phyloP scores from a whole-genome alignment of 1,140 invertebrate genomes.

The Ceratosolen solmsi region DNA sequence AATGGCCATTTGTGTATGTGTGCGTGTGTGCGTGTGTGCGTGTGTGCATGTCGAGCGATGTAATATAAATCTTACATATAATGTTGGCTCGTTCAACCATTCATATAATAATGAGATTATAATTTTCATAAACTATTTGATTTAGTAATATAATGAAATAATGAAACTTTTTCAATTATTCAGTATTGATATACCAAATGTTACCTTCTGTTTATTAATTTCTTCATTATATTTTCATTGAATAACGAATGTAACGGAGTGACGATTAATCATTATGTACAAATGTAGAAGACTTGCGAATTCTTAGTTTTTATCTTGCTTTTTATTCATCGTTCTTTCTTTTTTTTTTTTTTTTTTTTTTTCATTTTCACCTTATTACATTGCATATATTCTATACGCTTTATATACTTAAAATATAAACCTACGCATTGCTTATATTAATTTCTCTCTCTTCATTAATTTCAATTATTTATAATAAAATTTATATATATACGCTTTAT shows the following conservation, averaged over 20 bases:
- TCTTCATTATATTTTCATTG: too few relatives aligned
- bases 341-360: constrained; percentile 15
- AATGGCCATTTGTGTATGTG: too few relatives aligned
- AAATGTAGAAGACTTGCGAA: constrained; percentile 33
- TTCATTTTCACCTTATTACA: background rate
- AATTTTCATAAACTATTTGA: too few relatives aligned
- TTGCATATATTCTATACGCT: constrained; percentile 27
- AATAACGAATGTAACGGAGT: constrained; percentile 23
- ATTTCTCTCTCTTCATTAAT: constrained; percentile 6
- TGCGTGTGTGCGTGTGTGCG: too few relatives aligned
- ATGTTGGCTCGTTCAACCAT: too few relatives aligned
- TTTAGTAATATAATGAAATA: too few relatives aligned
- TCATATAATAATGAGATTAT: too few relatives aligned
- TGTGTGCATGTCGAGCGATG: too few relatives aligned
- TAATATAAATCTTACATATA: too few relatives aligned
- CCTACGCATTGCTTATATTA: constrained; percentile 39
- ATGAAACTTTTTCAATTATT: too few relatives aligned
- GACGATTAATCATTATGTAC: constrained; percentile 34
- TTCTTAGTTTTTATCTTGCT: background rate
- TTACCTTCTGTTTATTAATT: too few relatives aligned
- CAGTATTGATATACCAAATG: too few relatives aligned
- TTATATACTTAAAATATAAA: constrained; percentile 32
- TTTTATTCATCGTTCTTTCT: constrained; percentile 15
- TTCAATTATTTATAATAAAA: constrained; percentile 16
- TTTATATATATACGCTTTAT: constrained; percentile 13